These are phyloP conservation scores for Ciconia stormi DNA, from an alignment of 2,113 vertebrate genomes.

Conservation along the genomic window DNA sequence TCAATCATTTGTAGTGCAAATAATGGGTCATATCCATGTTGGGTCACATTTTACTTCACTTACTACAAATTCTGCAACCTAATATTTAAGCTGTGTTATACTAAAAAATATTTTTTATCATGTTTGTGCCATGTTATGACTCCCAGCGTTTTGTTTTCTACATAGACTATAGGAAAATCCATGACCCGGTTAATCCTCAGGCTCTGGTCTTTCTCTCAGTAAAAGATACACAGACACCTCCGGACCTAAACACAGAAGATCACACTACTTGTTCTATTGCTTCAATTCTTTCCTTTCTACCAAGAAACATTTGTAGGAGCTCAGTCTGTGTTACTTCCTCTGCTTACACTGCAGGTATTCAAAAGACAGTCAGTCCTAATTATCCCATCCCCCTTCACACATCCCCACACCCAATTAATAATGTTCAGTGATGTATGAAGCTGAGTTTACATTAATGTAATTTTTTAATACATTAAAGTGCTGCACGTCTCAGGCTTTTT, in stretches of 20 bases:
- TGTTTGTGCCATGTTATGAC: not conserved
- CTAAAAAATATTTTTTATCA: conserved; percentile 3
- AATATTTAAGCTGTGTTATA: not conserved
- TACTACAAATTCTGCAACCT: not conserved
- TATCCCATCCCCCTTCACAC: conserved; percentile 52
- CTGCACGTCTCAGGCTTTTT: not conserved
- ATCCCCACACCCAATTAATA: conserved; percentile 65
- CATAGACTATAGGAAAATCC: not conserved
- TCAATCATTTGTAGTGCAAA: conserved; percentile 18
- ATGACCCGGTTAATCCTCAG: not conserved
- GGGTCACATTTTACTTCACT: not conserved
- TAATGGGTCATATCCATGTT: not conserved
- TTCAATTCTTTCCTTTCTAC: not conserved
- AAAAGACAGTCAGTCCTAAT: conserved; percentile 55
- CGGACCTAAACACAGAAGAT: not conserved
- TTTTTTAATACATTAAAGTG: conserved; percentile 59
- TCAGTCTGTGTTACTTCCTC: conserved; percentile 51
- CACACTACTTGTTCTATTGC: not conserved
- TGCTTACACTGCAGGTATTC: conserved; percentile 49
- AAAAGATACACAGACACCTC: not conserved
- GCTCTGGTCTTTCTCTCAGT: conserved; percentile 5
- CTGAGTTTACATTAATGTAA: conserved; percentile 51
- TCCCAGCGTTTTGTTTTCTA: conserved; percentile 6
- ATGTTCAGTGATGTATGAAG: conserved; percentile 62
- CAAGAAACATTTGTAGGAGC: not conserved